Conservation (phyloP, 1,140 invertebrate genomes). For the Ruditapes philippinarum region DNA sequence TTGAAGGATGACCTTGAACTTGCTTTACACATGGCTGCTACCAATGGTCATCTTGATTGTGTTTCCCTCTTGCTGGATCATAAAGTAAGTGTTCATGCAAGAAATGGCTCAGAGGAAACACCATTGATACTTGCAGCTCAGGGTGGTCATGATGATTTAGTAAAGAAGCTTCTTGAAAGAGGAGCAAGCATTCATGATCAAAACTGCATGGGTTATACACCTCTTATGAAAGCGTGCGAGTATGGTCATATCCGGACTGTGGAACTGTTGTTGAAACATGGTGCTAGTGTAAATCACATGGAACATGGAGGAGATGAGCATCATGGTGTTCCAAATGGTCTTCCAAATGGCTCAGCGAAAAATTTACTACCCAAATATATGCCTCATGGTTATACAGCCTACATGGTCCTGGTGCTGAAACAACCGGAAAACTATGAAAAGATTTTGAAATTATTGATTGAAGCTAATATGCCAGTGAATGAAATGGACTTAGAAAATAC, state of each 20-base stretch:
- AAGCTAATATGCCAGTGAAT: constrained; percentile 70
- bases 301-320: constrained; percentile 86
- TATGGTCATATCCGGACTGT: constrained; percentile 93
- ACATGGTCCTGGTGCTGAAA: constrained; percentile 72
- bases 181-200: constrained; percentile 91
- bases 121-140: constrained; percentile 69
- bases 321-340: constrained; percentile 21
- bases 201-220: constrained; percentile 87
- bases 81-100: constrained; percentile 87
- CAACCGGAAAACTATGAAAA: constrained; percentile 30
- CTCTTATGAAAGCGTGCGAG: constrained; percentile 76
- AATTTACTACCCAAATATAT: constrained; percentile 39
- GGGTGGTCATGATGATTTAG: constrained; percentile 69
- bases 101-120: constrained; percentile 86
- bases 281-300: constrained; percentile 94
- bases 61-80: constrained; percentile 87
- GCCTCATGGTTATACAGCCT: constrained; percentile 71
- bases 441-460: constrained; percentile 62
- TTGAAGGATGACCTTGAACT: constrained; percentile 28
- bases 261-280: constrained; percentile 86
- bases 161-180: constrained; percentile 65
- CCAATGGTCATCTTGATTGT: constrained; percentile 76
- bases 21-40: constrained; percentile 84
- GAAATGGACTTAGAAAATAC: constrained; percentile 78
- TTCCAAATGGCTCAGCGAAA: constrained; percentile 37